A percentile compares a stretch with the other conserved stretches of the same genome.
phyloP scores from a whole-genome alignment of 2,888 invertebrate species.

The Mechanitis mazaeus region DNA sequence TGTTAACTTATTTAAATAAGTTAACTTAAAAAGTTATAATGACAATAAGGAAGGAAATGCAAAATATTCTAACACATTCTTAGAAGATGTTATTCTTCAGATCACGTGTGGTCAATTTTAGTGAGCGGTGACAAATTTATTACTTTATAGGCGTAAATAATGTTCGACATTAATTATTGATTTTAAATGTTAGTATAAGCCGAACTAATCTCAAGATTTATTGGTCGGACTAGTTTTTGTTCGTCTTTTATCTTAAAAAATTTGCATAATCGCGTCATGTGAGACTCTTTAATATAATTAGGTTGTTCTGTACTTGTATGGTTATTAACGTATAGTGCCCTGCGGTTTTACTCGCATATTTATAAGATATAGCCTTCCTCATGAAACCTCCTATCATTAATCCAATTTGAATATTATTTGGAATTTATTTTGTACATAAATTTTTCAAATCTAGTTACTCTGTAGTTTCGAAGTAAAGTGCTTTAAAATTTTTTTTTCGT shows the following conservation, averaged over 20 bases:
- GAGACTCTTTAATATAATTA: neutral
- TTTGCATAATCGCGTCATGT: constrained; percentile 23
- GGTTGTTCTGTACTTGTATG: constrained; percentile 9
- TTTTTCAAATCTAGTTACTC: too few species aligned
- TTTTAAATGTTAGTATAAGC: constrained; percentile 32
- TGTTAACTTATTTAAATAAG: too few species aligned
- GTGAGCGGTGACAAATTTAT: constrained; percentile 29
- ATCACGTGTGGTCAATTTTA: constrained; percentile 15
- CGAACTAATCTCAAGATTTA: constrained; percentile 30
- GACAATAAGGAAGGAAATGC: neutral
- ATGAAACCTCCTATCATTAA: too few species aligned
- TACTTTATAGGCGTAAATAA: constrained; percentile 30
- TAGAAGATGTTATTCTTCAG: neutral
- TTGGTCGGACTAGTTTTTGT: constrained; percentile 25
- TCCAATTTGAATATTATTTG: too few species aligned
- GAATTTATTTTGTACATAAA: too few species aligned
- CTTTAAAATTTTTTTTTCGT: too few species aligned
- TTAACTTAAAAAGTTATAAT: neutral
- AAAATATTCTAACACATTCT: neutral
- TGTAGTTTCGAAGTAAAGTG: too few species aligned
- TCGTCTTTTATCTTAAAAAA: constrained; percentile 19
- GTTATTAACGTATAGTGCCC: neutral
- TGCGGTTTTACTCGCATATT: neutral
- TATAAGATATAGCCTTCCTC: too few species aligned
- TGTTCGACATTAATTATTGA: constrained; percentile 31